Percentiles rank a stretch among this genome's conserved stretches.
Evolutionary conservation across 1,140 invertebrate genomes (phyloP).

Genomic region (Lethocerus indicus): DNA sequence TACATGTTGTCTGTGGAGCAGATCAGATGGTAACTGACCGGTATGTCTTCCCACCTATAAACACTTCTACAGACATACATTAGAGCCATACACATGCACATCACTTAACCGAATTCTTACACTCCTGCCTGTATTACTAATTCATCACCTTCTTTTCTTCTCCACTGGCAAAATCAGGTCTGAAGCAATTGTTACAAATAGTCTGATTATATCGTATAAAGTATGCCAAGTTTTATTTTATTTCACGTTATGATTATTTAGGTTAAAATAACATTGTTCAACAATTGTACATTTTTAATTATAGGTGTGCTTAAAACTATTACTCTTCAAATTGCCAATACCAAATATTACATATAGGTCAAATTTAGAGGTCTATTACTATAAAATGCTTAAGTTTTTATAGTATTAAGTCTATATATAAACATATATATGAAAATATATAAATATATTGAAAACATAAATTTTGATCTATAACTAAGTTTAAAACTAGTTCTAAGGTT

Average conservation of each 20-base stretch:
- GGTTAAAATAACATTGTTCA: conserved; percentile 5
- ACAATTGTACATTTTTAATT: conserved; percentile 8
- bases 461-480: conserved; percentile 3
- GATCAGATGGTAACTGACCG: no score
- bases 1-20: no score
- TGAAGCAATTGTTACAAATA: conserved; percentile 6
- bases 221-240: conserved; percentile 11
- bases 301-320: conserved; percentile 14
- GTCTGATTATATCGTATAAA: conserved; percentile 9
- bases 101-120: no score
- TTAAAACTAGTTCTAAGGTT: conserved; percentile 12
- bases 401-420: conserved; percentile 10
- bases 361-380: conserved; percentile 1
- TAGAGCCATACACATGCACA: no score
- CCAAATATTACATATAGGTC: conserved; percentile 17
- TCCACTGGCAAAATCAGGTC: conserved; percentile 5
- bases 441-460: conserved; percentile 4
- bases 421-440: conserved; percentile 7
- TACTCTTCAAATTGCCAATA: conserved; percentile 17
- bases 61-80: no score
- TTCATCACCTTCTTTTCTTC: conserved; percentile 5
- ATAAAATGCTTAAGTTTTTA: conserved; percentile 11
- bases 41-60: no score
- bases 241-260: conserved; percentile 5
- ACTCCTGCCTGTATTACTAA: no score